phyloP scores from a whole-genome alignment of 1,140 invertebrate genomes.

The Holotrichia oblita region DNA sequence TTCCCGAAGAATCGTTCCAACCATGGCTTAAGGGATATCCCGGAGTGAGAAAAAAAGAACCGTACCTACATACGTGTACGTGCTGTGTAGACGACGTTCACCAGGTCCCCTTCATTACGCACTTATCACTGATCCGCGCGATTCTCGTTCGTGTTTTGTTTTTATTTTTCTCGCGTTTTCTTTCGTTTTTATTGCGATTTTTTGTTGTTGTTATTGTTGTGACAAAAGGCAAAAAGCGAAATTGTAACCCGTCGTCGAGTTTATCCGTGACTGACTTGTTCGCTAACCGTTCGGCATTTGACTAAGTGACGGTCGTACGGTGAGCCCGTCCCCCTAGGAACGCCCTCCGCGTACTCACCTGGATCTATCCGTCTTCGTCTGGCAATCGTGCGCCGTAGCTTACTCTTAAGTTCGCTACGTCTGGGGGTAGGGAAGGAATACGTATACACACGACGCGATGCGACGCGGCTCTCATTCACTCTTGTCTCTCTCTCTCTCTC shows the following conservation, averaged over 20 bases:
- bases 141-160: no score
- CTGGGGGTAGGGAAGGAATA: background rate
- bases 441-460: background rate
- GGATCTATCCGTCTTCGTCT: conserved; percentile 42
- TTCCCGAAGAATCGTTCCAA: background rate
- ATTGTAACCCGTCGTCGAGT: conserved; percentile 45
- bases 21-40: background rate
- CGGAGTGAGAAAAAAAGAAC: no score
- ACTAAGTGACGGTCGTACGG: conserved; percentile 55
- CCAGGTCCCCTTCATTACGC: background rate
- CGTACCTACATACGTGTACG: no score
- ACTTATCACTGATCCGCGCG: no score
- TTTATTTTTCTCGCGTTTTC: conserved; percentile 25
- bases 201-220: conserved; percentile 40
- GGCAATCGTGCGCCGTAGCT: background rate
- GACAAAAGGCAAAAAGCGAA: conserved; percentile 44
- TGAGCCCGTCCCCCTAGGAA: conserved; percentile 50
- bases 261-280: conserved; percentile 49
- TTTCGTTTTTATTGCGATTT: conserved; percentile 11
- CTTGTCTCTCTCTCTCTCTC: background rate
- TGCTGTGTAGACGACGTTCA: no score
- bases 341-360: conserved; percentile 58
- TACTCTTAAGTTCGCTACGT: background rate
- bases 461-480: conserved; percentile 2
- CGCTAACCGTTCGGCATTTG: conserved; percentile 56